These are phyloP conservation scores for Acronicta aceris DNA, from an alignment of 2,888 invertebrate genomes.

Conservation along the genomic window DNA sequence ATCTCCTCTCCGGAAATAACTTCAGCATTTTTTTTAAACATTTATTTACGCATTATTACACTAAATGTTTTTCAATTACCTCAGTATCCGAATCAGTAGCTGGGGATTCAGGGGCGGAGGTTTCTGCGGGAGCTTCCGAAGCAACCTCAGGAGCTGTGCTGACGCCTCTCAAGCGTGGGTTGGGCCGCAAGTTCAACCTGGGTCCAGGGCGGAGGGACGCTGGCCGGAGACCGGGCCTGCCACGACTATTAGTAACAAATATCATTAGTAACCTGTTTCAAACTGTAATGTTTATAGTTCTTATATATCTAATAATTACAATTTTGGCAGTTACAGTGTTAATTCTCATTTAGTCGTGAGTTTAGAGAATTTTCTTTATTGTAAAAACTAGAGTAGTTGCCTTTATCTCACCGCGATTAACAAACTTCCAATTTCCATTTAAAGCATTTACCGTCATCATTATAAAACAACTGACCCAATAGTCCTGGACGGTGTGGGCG, in stretches of 20 bases:
- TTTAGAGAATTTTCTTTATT: too few relatives aligned
- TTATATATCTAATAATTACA: not conserved
- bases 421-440: too few relatives aligned
- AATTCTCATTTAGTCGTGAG: too few relatives aligned
- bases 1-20: too few relatives aligned
- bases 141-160: constrained; percentile 81
- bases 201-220: constrained; percentile 91
- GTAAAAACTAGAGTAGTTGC: too few relatives aligned
- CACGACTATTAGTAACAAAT: constrained; percentile 66
- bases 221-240: constrained; percentile 82
- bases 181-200: constrained; percentile 89
- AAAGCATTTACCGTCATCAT: too few relatives aligned
- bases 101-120: constrained; percentile 75
- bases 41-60: too few relatives aligned
- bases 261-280: not conserved
- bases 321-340: not conserved
- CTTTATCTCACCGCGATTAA: too few relatives aligned
- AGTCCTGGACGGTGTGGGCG: constrained; percentile 74
- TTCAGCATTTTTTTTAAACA: too few relatives aligned
- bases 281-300: not conserved
- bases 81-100: constrained; percentile 78
- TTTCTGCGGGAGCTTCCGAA: constrained; percentile 81
- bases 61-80: constrained; percentile 57
- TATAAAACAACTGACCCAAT: constrained; percentile 71
- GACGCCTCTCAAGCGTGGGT: constrained; percentile 83